Evolutionary conservation across 2,797 vertebrate genomes (phyloP), one percentile per base, ranked within the genome.

Genomic region (Xenopus petersii): DNA sequence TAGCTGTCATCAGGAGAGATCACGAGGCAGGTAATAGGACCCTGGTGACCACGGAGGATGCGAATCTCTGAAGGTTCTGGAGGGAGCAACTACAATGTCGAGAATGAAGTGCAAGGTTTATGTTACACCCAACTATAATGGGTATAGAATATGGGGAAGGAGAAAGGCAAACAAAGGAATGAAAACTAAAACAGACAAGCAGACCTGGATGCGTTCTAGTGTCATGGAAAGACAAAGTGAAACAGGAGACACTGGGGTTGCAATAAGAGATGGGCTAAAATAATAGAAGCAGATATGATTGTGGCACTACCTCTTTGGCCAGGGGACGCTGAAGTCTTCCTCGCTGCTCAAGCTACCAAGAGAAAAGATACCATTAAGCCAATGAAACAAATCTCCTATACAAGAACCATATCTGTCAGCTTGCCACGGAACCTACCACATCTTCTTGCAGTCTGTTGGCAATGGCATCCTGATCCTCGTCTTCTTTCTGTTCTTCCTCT

Each of bases 401-500:
- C 36, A 42, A 2, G 36, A 4, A 42, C 36, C 36, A 6, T 3
- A 6, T 42, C 36, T 51, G 10, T 51, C 49, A 51, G 5, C 15
- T 51, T 12, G 49, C 49, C 49, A 51, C 12, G 5, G 7, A 0
- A 79, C 93, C 87, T 84, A 98, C 97, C 94, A 98, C 93, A 51
- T 98, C 94, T 78, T 99, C 97, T 86, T 95, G 92, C 77, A 98
- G 89, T 61, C 94, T 93, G 70, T 92, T 93, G 0, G 94, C 95
- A 64, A 98, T 82, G 69, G 93, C 81, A 75, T 92, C 91, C 77
- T 93, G 93, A 0, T 84, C 71, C 0, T 91, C 92, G 15, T 51
- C 49, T 17, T 56, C 54, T 17, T 56, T 17, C 21, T 95, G 94
- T 2, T 89, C 93, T 74, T 92, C 95, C 9, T 93, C 93, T 60